A percentile compares a stretch with the other conserved stretches of the same genome.
Evolutionary conservation across 2,888 invertebrate genomes (phyloP).

Genomic region (Proisotoma minuta): DNA sequence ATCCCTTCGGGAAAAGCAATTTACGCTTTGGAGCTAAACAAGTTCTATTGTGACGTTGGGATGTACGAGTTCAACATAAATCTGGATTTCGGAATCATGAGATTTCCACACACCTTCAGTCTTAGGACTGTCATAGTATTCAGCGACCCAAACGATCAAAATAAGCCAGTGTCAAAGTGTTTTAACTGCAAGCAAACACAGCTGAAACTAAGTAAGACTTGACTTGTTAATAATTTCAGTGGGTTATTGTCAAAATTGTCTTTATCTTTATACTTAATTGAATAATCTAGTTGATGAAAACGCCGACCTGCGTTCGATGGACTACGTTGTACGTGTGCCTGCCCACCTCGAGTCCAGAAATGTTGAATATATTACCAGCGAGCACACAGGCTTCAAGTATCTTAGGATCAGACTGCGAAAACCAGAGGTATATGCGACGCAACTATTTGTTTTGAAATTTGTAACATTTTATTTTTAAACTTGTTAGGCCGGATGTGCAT

Average conservation of each 20-base stretch:
- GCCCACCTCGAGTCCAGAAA: neutral
- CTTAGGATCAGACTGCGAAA: neutral
- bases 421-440: neutral
- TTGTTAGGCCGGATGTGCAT: neutral
- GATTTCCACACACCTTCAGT: neutral
- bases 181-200: neutral
- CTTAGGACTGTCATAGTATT: neutral
- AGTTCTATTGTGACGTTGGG: neutral
- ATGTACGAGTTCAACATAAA: neutral
- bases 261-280: too few species aligned
- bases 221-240: too few species aligned
- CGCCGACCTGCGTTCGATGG: too few species aligned
- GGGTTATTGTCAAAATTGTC: too few species aligned
- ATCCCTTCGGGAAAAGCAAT: neutral
- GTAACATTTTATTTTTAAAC: neutral
- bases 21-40: neutral
- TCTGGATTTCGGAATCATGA: constrained; percentile 1
- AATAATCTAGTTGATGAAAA: too few species aligned
- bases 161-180: neutral
- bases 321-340: neutral
- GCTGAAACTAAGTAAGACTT: neutral
- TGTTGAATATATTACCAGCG: neutral
- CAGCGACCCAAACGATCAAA: neutral
- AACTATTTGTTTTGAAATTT: neutral
- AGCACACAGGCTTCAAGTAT: neutral